phyloP scores from a whole-genome alignment of 2,888 invertebrate genomes.

The Agonopterix alstromeriana region DNA sequence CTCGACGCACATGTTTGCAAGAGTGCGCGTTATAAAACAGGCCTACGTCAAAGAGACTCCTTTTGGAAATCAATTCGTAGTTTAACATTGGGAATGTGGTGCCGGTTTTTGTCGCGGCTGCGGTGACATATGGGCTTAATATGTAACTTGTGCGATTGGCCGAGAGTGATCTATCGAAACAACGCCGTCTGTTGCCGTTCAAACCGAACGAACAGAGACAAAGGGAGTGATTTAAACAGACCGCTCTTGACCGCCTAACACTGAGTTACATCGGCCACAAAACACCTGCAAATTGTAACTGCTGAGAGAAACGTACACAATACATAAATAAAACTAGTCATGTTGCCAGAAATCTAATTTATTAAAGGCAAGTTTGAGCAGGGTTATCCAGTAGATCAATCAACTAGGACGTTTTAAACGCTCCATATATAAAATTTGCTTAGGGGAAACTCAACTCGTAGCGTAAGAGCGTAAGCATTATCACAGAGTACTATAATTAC shows the following conservation, averaged over 20 bases:
- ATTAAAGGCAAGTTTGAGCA: constrained; percentile 1
- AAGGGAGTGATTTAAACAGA: constrained; percentile 6
- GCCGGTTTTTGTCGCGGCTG: constrained; percentile 44
- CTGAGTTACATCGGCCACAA: not conserved
- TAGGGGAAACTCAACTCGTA: no score
- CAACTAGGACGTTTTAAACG: not conserved
- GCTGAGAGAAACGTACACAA: not conserved
- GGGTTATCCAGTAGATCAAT: not conserved
- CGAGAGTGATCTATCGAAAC: constrained; percentile 13
- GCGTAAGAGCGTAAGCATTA: no score
- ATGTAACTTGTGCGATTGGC: constrained; percentile 45
- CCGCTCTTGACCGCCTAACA: not conserved
- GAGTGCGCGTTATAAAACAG: constrained; percentile 49
- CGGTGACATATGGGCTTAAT: constrained; percentile 50
- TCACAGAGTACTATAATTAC: no score
- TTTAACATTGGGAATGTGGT: constrained; percentile 50
- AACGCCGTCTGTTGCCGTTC: constrained; percentile 3
- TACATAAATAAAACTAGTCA: not conserved
- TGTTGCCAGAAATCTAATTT: constrained; percentile 1
- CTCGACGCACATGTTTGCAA: constrained; percentile 51
- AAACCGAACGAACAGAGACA: constrained; percentile 6
- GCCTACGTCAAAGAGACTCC: constrained; percentile 43
- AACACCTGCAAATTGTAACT: constrained; percentile 1
- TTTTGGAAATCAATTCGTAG: constrained; percentile 50
- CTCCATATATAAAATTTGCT: no score